phyloP scores from a whole-genome alignment of 2,888 invertebrate genomes.

The Spilarctia lutea region DNA sequence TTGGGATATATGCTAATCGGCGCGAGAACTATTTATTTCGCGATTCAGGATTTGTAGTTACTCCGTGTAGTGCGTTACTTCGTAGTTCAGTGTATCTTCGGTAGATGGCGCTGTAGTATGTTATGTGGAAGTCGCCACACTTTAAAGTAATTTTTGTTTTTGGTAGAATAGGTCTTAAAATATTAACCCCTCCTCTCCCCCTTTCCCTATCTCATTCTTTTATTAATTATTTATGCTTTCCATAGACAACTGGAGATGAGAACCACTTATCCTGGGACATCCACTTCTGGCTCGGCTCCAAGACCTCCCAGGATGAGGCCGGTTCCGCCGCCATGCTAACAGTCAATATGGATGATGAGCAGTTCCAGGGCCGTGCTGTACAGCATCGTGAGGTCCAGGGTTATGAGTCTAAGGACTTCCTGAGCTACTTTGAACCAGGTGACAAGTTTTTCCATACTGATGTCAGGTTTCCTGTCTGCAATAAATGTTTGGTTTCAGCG shows the following conservation, averaged over 20 bases:
- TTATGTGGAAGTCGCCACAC: too few relatives aligned
- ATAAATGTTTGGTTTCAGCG: neutral
- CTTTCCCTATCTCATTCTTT: neutral
- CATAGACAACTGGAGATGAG: slow-evolving; percentile 65
- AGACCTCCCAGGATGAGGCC: slow-evolving; percentile 92
- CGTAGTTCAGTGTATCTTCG: too few relatives aligned
- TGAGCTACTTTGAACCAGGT: slow-evolving; percentile 92
- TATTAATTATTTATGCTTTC: neutral
- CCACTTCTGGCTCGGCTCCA: slow-evolving; percentile 95
- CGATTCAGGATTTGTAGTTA: too few relatives aligned
- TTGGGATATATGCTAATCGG: too few relatives aligned
- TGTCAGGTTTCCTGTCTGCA: neutral
- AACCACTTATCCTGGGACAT: slow-evolving; percentile 89
- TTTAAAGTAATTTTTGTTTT: too few relatives aligned
- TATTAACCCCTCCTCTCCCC: too few relatives aligned
- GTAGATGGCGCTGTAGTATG: too few relatives aligned
- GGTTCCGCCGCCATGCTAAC: slow-evolving; percentile 91
- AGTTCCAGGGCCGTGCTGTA: slow-evolving; percentile 93
- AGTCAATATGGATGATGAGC: slow-evolving; percentile 93
- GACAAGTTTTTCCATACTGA: slow-evolving; percentile 9
- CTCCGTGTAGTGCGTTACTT: too few relatives aligned
- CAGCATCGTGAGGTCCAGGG: slow-evolving; percentile 96
- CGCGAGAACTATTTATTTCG: too few relatives aligned
- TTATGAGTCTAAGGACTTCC: slow-evolving; percentile 93
- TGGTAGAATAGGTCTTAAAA: neutral